These are phyloP conservation scores for Ctenopoma multispine DNA, from an alignment of 2,797 vertebrate genomes.

Conservation along the genomic window DNA sequence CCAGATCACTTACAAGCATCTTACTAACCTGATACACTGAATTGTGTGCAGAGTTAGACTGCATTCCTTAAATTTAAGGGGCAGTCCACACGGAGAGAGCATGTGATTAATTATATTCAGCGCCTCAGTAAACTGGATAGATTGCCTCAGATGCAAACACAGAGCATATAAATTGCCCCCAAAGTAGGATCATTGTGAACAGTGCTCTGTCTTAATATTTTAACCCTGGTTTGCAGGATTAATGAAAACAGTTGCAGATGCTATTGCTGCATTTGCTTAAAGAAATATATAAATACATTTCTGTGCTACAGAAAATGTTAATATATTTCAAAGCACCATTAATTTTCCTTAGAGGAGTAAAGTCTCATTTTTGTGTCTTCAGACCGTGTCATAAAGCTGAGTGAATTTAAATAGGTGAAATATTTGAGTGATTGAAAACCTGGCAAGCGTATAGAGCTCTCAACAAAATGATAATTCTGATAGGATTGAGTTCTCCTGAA, in stretches of 20 bases:
- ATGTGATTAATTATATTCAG: constrained; percentile 24
- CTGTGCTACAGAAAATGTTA: constrained; percentile 3
- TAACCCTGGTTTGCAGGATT: constrained; percentile 25
- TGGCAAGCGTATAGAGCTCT: constrained; percentile 8
- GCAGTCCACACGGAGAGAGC: constrained; percentile 9
- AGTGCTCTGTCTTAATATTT: constrained; percentile 40
- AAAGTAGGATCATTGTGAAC: constrained; percentile 33
- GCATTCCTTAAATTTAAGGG: constrained; percentile 13
- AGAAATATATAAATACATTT: constrained; percentile 7
- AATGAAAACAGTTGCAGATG: constrained; percentile 34
- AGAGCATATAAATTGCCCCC: constrained; percentile 42
- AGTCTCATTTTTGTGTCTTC: neutral
- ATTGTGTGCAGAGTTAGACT: neutral
- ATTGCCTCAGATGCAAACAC: constrained; percentile 33
- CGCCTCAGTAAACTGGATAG: constrained; percentile 20
- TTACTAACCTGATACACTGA: constrained; percentile 14
- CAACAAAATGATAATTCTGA: neutral
- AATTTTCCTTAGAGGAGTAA: neutral
- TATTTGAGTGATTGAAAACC: constrained; percentile 6
- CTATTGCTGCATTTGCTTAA: constrained; percentile 13
- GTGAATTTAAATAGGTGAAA: neutral
- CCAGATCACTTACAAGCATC: neutral
- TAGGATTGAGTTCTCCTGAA: constrained; percentile 4
- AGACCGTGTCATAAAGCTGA: neutral
- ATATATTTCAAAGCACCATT: constrained; percentile 3